Percentiles rank a stretch among this genome's conserved stretches.
phyloP scores from a whole-genome alignment of 2,888 invertebrate species.

The Thymelicus lineola region DNA sequence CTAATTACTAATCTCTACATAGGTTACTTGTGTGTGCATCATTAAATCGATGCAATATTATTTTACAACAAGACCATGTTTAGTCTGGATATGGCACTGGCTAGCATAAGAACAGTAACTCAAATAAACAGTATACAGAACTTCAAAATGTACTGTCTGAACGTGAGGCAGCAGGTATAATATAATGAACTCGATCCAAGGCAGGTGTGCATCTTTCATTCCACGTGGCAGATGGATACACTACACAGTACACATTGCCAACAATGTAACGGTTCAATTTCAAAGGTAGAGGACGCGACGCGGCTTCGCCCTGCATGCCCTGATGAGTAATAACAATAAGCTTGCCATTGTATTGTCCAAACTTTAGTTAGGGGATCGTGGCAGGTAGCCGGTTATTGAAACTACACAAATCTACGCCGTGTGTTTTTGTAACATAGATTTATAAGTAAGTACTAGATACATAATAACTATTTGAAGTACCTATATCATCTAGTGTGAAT shows the following conservation, averaged over 20 bases:
- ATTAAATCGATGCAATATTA: no score
- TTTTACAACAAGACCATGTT: no score
- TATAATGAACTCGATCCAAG: neutral
- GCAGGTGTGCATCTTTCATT: slow-evolving; percentile 5
- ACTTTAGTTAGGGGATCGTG: neutral
- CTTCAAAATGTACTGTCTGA: neutral
- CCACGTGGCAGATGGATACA: neutral
- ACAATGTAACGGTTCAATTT: slow-evolving; percentile 7
- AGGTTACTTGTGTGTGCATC: no score
- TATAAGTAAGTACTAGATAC: no score
- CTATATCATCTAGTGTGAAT: no score
- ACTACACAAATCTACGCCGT: neutral
- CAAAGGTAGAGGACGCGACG: neutral
- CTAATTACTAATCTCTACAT: no score
- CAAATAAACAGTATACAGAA: no score
- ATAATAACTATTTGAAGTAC: no score
- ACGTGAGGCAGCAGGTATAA: neutral
- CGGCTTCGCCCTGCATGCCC: slow-evolving; percentile 6
- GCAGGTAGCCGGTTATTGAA: neutral
- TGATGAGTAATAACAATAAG: slow-evolving; percentile 23
- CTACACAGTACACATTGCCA: neutral
- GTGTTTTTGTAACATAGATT: no score
- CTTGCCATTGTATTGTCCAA: slow-evolving; percentile 5
- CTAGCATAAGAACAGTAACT: no score
- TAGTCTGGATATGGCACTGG: no score